These are phyloP conservation scores for Neolamprologus fasciatus DNA, from an alignment of 2,113 vertebrate species.

Conservation along the genomic window DNA sequence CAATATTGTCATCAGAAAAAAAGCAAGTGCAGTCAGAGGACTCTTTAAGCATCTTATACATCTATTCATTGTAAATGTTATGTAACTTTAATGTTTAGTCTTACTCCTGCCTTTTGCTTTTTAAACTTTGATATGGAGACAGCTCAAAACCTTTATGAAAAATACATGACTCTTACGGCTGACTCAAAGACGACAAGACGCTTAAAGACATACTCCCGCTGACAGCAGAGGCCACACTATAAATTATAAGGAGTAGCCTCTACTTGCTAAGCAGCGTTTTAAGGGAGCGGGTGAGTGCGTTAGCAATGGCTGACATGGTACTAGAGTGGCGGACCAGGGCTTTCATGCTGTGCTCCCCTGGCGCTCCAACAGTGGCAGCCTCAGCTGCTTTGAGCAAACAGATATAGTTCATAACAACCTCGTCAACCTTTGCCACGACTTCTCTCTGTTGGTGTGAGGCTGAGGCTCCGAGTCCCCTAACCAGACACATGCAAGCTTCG, in stretches of 20 bases:
- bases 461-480: constrained; percentile 82
- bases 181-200: constrained; percentile 16
- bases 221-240: constrained; percentile 52
- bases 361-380: constrained; percentile 79
- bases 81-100: background rate
- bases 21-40: constrained; percentile 74
- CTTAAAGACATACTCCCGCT: constrained; percentile 36
- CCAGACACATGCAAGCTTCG: constrained; percentile 95
- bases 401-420: constrained; percentile 96
- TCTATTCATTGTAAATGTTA: background rate
- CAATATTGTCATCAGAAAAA: constrained; percentile 34
- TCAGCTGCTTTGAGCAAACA: constrained; percentile 91
- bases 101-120: background rate
- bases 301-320: constrained; percentile 94
- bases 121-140: constrained; percentile 3
- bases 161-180: background rate
- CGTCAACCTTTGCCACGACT: constrained; percentile 89
- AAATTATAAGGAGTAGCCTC: constrained; percentile 32
- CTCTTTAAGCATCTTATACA: constrained; percentile 40
- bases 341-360: constrained; percentile 83
- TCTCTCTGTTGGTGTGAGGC: constrained; percentile 83
- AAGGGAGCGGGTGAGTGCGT: constrained; percentile 96
- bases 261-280: constrained; percentile 98
- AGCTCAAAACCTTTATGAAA: constrained; percentile 3
- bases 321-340: constrained; percentile 88